Conservation (phyloP, 2,113 vertebrate species). For the Accipiter cooperii region DNA sequence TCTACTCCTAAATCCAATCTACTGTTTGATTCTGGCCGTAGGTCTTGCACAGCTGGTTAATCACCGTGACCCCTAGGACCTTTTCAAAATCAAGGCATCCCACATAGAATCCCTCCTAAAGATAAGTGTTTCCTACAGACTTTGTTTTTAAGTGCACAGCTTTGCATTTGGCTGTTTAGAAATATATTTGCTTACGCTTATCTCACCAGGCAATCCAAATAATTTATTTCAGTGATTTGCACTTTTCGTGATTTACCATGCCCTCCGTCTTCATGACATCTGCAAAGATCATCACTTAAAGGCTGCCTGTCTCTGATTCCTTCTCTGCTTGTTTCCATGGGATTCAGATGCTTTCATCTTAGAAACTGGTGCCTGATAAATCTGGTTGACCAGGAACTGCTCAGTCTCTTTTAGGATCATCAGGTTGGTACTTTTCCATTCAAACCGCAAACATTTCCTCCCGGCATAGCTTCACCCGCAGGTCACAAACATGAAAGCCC, state of each 20-base stretch:
- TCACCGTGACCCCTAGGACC: neutral
- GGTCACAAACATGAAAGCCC: neutral
- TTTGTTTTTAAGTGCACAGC: neutral
- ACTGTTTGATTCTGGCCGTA: neutral
- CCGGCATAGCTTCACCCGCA: neutral
- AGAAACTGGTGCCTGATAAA: neutral
- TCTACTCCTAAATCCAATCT: neutral
- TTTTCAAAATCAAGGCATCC: neutral
- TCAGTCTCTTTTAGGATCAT: neutral
- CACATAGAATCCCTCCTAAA: neutral
- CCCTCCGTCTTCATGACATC: neutral
- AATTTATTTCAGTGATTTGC: neutral
- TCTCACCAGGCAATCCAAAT: neutral
- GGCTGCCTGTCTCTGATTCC: neutral
- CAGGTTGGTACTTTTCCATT: neutral
- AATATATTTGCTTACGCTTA: neutral
- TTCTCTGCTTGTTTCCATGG: constrained; percentile 4
- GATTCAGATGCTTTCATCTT: neutral
- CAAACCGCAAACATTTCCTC: neutral
- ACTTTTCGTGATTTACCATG: neutral
- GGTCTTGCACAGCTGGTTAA: neutral
- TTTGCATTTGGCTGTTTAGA: neutral
- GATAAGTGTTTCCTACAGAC: neutral
- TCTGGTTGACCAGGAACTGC: neutral
- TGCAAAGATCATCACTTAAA: neutral